A percentile compares a stretch with the other conserved stretches of the same genome.
Conservation (phyloP, 2,797 vertebrate species). For the Rhinophrynus dorsalis region DNA sequence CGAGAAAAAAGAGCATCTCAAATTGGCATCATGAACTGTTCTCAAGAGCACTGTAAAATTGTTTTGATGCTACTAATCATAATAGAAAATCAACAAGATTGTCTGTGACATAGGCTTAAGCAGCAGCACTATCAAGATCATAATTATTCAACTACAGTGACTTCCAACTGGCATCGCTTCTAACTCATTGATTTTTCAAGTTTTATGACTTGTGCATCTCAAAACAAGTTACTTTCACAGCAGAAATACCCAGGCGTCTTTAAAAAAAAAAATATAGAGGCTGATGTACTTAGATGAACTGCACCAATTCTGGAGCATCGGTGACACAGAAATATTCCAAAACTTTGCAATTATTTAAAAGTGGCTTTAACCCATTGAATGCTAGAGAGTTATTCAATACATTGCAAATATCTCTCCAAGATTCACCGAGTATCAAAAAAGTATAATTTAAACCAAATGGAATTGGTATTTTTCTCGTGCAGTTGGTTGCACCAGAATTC, state of each 20-base stretch:
- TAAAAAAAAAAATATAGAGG: neutral
- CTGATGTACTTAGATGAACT: no score
- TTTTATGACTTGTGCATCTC: neutral
- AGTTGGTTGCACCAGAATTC: no score
- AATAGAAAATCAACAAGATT: slow-evolving; percentile 13
- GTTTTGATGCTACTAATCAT: slow-evolving; percentile 15
- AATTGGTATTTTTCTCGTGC: no score
- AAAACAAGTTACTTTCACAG: slow-evolving; percentile 4
- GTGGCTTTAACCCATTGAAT: no score
- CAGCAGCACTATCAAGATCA: neutral
- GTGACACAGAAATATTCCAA: no score
- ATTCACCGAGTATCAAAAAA: no score
- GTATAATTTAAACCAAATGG: no score
- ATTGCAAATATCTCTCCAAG: no score
- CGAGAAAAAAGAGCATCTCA: neutral
- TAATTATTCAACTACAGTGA: neutral
- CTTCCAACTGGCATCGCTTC: neutral
- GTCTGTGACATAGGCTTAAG: neutral
- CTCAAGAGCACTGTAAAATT: neutral
- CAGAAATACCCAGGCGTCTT: neutral
- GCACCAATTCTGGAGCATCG: no score
- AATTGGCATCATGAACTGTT: neutral
- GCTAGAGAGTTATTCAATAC: no score
- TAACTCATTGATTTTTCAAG: slow-evolving; percentile 18
- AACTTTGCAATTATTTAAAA: no score